Base-by-base conservation (phyloP, 2,113 vertebrate species). In the Microcebus lehilahytsara region DNA sequence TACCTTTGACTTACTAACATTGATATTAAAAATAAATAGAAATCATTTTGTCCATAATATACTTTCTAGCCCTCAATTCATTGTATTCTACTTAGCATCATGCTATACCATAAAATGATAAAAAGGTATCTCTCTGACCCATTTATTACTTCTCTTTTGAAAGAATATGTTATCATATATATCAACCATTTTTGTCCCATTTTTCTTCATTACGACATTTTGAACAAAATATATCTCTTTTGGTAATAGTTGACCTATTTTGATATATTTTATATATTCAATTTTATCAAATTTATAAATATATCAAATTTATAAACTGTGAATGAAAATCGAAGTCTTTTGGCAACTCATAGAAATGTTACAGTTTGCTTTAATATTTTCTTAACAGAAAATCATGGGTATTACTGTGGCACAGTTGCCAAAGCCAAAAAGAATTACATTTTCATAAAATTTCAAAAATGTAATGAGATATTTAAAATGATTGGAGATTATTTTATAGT, bases 101-200 rank as follows among this genome's bases (percentile, higher is more conserved):
- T n/a, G 5, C 2, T 90, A 81, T 3, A 60, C 22, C 14, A 60
- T 85, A 79, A 12, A 40, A 5, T 75, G 10, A 62, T 30, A 37
- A 56, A 53, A 4, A 32, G 8, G 2, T 10, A 7, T 30, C 3
- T 64, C 20, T 62, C 19, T 69, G 62, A 0, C 37, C 12, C 30
- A 87, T 86, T 90, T 69, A 69, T 42, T 81, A 20, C 34, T 77
- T 91, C 19, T 32, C 32, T 69, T 60, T 46, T 71, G 19, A 87
- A 83, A 40, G 6, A 56, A 49, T 49, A 1, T 49, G 16, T 84
- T 58, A 0, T 0, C 0, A 4, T 30, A 42, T 74, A 11, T 12
- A 17, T 66, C 9, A 60, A 4, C 16, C 1, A 58, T 85, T 62
- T 81, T 64, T 34, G 5, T 16, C 11, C 17, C 25, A 74, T 56